These are phyloP conservation scores for Hemicentrotus pulcherrimus DNA, from an alignment of 35 echinoderm and acorn worm species.

Conservation along the genomic window DNA sequence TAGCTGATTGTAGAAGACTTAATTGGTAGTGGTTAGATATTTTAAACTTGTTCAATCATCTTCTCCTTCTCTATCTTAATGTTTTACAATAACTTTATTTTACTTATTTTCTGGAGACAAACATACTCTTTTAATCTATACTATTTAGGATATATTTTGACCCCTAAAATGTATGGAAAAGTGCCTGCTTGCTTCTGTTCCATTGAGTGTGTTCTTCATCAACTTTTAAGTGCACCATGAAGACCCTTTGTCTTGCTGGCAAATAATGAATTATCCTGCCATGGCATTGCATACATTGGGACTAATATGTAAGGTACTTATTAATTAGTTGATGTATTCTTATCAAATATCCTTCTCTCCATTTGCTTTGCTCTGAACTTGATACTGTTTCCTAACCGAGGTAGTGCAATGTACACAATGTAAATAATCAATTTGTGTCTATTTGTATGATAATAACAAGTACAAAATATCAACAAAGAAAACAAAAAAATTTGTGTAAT, in stretches of 20 bases:
- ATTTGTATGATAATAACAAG: not conserved
- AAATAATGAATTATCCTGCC: not conserved
- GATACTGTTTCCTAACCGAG: not conserved
- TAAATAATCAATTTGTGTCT: not conserved
- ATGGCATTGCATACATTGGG: not conserved
- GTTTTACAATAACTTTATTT: too few relatives aligned
- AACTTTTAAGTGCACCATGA: not conserved
- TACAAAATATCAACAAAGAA: not conserved
- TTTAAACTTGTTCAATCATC: too few relatives aligned
- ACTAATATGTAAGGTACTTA: not conserved
- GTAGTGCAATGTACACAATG: not conserved
- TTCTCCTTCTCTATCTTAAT: too few relatives aligned
- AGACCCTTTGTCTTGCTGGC: not conserved
- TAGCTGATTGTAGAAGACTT: too few relatives aligned
- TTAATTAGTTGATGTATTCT: not conserved
- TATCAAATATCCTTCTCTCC: too few relatives aligned
- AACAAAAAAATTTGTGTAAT: not conserved
- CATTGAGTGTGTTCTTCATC: too few relatives aligned
- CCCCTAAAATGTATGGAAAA: too few relatives aligned
- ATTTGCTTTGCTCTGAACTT: not conserved
- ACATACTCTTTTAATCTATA: too few relatives aligned
- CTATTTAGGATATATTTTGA: too few relatives aligned
- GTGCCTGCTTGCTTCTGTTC: too few relatives aligned
- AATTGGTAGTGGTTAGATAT: too few relatives aligned
- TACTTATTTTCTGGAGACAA: too few relatives aligned